These are phyloP conservation scores for Serrognathus titanus DNA, from an alignment of 2,888 invertebrate species.

Conservation along the genomic window DNA sequence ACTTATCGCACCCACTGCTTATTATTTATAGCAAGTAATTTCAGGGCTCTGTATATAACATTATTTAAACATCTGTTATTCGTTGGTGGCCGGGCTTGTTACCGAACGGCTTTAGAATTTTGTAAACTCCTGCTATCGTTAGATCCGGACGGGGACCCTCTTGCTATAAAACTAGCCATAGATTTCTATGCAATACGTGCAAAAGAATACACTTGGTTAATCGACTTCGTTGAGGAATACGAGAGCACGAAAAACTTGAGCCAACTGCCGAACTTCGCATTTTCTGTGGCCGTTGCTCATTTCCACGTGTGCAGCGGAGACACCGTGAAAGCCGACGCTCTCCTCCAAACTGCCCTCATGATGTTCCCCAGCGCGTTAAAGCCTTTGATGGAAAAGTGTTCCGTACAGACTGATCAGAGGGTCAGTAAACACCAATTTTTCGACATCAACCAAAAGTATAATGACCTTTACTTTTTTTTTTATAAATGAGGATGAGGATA, in stretches of 20 bases:
- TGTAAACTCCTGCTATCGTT: constrained; percentile 77
- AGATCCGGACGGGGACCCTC: constrained; percentile 72
- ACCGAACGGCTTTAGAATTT: constrained; percentile 82
- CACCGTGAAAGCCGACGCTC: constrained; percentile 53
- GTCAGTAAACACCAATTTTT: constrained; percentile 57
- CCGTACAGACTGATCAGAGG: constrained; percentile 65
- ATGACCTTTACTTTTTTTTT: constrained; percentile 41
- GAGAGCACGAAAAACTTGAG: constrained; percentile 64
- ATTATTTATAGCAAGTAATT: constrained; percentile 26
- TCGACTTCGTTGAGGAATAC: constrained; percentile 53
- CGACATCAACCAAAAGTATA: constrained; percentile 38
- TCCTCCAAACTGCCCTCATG: constrained; percentile 72
- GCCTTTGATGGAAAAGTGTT: constrained; percentile 72
- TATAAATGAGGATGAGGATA: constrained; percentile 1
- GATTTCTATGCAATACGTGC: constrained; percentile 81
- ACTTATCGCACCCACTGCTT: neutral
- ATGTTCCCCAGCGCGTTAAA: constrained; percentile 78
- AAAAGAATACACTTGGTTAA: constrained; percentile 69
- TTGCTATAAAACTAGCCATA: constrained; percentile 71
- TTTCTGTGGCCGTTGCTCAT: constrained; percentile 72
- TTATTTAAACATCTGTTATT: constrained; percentile 78
- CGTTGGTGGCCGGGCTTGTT: constrained; percentile 76
- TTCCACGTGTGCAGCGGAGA: constrained; percentile 57
- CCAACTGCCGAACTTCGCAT: constrained; percentile 85
- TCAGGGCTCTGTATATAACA: constrained; percentile 71